Evolutionary conservation across 2,113 vertebrate species (phyloP).

Genomic region (Pithys albifrons): DNA sequence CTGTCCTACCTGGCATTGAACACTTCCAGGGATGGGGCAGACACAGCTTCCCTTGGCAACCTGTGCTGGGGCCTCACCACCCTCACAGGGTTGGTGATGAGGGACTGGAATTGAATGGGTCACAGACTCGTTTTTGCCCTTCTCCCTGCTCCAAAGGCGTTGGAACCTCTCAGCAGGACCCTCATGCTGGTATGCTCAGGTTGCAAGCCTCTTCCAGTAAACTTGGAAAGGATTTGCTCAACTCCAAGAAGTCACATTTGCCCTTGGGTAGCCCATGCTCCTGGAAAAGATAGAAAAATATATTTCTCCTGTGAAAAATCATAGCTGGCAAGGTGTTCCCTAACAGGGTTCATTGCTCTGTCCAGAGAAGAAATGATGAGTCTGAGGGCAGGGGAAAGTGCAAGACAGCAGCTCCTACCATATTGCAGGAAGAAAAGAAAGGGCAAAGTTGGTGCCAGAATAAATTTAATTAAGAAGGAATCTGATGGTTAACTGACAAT

Average conservation of each 20-base stretch:
- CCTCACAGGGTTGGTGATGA: not conserved
- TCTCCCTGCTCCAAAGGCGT: not conserved
- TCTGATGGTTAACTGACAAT: not conserved
- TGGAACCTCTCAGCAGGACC: not conserved
- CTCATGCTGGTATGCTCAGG: not conserved
- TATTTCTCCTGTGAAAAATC: not conserved
- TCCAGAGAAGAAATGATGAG: not conserved
- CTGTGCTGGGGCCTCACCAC: not conserved
- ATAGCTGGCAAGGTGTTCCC: not conserved
- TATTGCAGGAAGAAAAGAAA: not conserved
- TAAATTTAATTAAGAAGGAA: not conserved
- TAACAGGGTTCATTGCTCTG: not conserved
- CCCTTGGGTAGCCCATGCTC: not conserved
- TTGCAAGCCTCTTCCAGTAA: not conserved
- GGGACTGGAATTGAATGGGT: not conserved
- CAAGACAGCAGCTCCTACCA: not conserved
- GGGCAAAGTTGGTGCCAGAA: not conserved
- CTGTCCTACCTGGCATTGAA: not conserved
- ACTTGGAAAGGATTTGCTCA: not conserved
- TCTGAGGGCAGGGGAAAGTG: rapidly evolving
- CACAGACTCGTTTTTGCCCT: not conserved
- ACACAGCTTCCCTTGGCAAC: not conserved
- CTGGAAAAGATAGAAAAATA: not conserved
- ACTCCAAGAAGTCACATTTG: not conserved
- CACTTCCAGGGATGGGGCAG: not conserved